Conservation (phyloP, 2,888 invertebrate species). For the Rhagium mordax region DNA sequence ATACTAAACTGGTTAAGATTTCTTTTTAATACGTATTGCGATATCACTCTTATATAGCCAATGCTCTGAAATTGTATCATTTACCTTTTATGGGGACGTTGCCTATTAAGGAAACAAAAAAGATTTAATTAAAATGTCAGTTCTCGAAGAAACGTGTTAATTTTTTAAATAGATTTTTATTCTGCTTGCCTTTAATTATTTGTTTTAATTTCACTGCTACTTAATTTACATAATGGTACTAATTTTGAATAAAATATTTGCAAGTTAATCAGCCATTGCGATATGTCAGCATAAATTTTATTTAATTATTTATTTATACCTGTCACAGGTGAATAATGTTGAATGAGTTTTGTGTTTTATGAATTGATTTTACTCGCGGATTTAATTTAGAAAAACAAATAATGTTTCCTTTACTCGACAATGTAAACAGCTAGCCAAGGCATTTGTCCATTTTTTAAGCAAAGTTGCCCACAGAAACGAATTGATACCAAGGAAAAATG, state of each 20-base stretch:
- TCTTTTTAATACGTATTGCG: slow-evolving; percentile 36
- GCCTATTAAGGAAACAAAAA: slow-evolving; percentile 30
- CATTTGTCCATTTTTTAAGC: neutral
- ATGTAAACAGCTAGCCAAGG: neutral
- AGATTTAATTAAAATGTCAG: slow-evolving; percentile 42
- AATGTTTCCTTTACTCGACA: neutral
- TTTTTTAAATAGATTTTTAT: slow-evolving; percentile 32
- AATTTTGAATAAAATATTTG: slow-evolving; percentile 31
- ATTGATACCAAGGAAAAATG: too few relatives aligned
- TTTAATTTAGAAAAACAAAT: neutral
- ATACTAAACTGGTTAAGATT: slow-evolving; percentile 41
- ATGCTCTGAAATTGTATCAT: slow-evolving; percentile 35
- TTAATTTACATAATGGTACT: slow-evolving; percentile 32
- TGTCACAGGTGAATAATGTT: slow-evolving; percentile 33
- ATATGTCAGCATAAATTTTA: slow-evolving; percentile 30
- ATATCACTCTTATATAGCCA: slow-evolving; percentile 10
- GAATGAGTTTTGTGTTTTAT: slow-evolving; percentile 18
- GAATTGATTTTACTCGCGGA: slow-evolving; percentile 20
- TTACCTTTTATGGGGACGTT: slow-evolving; percentile 28
- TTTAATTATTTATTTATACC: slow-evolving; percentile 37
- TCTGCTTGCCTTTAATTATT: slow-evolving; percentile 19
- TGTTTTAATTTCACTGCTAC: slow-evolving; percentile 25
- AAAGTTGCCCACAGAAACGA: neutral
- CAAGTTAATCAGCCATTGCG: slow-evolving; percentile 37
- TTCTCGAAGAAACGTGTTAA: slow-evolving; percentile 30